phyloP scores from a whole-genome alignment of 64 coral and sea anemone species.

The Exaiptasia diaphana region DNA sequence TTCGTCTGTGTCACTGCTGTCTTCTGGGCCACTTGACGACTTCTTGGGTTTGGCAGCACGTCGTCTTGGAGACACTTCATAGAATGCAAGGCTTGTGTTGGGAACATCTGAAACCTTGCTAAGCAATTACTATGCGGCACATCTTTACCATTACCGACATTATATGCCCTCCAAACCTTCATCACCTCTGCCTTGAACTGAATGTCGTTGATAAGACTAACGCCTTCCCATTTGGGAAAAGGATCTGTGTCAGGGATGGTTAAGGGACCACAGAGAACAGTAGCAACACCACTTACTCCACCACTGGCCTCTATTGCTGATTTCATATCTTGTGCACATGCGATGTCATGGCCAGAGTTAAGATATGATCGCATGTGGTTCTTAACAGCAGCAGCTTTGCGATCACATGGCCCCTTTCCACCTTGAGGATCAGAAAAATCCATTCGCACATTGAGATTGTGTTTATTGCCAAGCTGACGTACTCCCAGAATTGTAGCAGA shows the following conservation, averaged over 20 bases:
- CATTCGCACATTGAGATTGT: not conserved
- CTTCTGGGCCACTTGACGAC: not conserved
- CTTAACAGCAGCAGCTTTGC: not conserved
- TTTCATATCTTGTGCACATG: conserved; percentile 20
- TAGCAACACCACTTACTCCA: conserved; percentile 2
- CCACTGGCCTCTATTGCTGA: conserved; percentile 15
- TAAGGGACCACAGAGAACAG: conserved; percentile 4
- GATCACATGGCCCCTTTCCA: not conserved
- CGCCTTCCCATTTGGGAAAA: not conserved
- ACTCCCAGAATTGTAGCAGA: not conserved
- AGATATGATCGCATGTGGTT: not conserved
- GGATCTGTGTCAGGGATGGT: not conserved
- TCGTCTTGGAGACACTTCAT: not conserved
- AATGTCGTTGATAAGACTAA: not conserved
- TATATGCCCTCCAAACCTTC: conserved; percentile 8
- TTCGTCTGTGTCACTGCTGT: not conserved
- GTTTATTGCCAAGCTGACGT: not conserved
- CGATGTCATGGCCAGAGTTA: not conserved
- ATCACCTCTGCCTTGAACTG: not conserved
- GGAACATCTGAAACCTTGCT: not conserved
- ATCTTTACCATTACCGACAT: not conserved
- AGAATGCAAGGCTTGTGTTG: not conserved
- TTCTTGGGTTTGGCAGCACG: not conserved
- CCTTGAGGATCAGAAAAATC: conserved; percentile 1
- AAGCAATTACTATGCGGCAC: conserved; percentile 9